Percentiles rank a stretch among this genome's conserved stretches.
Conservation (phyloP, 2,797 vertebrate species). For the Cetoscarus ocellatus region DNA sequence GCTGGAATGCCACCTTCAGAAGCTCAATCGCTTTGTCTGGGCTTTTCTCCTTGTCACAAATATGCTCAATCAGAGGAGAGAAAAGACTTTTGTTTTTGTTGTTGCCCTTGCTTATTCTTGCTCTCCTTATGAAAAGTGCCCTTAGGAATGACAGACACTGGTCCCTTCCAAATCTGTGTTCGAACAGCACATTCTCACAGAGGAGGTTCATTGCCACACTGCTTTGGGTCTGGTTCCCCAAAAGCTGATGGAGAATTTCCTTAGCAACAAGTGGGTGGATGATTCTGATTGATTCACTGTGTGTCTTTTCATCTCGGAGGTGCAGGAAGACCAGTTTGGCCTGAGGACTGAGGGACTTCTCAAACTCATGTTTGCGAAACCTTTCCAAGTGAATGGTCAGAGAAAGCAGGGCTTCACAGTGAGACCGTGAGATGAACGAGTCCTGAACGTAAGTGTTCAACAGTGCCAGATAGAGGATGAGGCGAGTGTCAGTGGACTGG, state of each 20-base stretch:
- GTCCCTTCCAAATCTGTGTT: slow-evolving; percentile 86
- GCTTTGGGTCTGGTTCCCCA: slow-evolving; percentile 78
- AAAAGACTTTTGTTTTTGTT: slow-evolving; percentile 84
- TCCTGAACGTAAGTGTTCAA: slow-evolving; percentile 88
- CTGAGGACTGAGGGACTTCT: slow-evolving; percentile 79
- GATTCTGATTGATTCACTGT: slow-evolving; percentile 85
- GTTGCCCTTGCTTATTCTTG: slow-evolving; percentile 84
- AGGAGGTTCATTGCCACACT: slow-evolving; percentile 84
- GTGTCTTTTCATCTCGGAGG: slow-evolving; percentile 83
- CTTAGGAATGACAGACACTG: slow-evolving; percentile 84
- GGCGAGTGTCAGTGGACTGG: slow-evolving; percentile 68
- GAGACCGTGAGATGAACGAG: slow-evolving; percentile 87
- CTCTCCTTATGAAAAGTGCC: slow-evolving; percentile 84
- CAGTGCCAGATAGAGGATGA: slow-evolving; percentile 87
- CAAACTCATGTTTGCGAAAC: slow-evolving; percentile 78
- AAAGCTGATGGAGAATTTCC: slow-evolving; percentile 87
- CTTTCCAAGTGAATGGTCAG: slow-evolving; percentile 65
- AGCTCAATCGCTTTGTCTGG: slow-evolving; percentile 82
- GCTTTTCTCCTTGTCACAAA: slow-evolving; percentile 69
- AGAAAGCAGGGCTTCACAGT: slow-evolving; percentile 86
- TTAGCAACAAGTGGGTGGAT: slow-evolving; percentile 88
- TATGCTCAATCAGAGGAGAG: slow-evolving; percentile 88
- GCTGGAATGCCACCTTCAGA: slow-evolving; percentile 80
- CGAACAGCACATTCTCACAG: slow-evolving; percentile 79
- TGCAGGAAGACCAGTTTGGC: slow-evolving; percentile 87